phyloP scores from a whole-genome alignment of 1,140 invertebrate species.

The Varroa destructor region DNA sequence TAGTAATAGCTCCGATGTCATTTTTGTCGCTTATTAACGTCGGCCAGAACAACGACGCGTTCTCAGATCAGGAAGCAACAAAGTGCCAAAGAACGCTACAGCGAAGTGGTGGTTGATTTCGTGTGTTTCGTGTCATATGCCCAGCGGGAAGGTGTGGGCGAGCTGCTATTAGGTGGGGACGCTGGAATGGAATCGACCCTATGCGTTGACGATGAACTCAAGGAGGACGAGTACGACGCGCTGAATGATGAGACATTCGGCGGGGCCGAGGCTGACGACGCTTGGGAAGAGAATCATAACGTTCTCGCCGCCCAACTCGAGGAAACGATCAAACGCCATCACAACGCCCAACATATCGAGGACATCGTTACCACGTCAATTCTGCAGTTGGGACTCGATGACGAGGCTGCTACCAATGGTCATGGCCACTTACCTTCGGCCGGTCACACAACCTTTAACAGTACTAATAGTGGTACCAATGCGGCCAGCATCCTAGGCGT shows the following conservation, averaged over 20 bases:
- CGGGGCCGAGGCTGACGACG: conserved; percentile 10
- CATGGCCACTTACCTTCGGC: no score
- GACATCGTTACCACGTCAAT: conserved; percentile 18
- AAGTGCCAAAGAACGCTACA: no score
- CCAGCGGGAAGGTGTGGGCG: no score
- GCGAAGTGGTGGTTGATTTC: no score
- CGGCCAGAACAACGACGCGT: no score
- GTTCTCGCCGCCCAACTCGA: conserved; percentile 26
- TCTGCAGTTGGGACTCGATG: conserved; percentile 14
- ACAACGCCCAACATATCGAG: conserved; percentile 22
- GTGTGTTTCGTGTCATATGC: no score
- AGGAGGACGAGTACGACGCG: conserved; percentile 24
- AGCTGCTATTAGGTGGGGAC: no score
- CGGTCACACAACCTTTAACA: no score
- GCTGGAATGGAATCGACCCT: conserved; percentile 24
- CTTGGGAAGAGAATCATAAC: conserved; percentile 22
- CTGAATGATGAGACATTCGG: conserved; percentile 22
- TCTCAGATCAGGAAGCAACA: no score
- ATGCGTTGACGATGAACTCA: conserved; percentile 13
- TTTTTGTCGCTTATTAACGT: no score
- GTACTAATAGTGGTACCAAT: neutral
- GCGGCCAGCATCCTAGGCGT: neutral
- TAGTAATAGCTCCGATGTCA: no score
- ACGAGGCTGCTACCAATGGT: neutral
- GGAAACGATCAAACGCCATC: conserved; percentile 21